A percentile compares a stretch with the other conserved stretches of the same genome.
Conservation (phyloP, 2,888 invertebrate genomes). For the Mamestra brassicae region DNA sequence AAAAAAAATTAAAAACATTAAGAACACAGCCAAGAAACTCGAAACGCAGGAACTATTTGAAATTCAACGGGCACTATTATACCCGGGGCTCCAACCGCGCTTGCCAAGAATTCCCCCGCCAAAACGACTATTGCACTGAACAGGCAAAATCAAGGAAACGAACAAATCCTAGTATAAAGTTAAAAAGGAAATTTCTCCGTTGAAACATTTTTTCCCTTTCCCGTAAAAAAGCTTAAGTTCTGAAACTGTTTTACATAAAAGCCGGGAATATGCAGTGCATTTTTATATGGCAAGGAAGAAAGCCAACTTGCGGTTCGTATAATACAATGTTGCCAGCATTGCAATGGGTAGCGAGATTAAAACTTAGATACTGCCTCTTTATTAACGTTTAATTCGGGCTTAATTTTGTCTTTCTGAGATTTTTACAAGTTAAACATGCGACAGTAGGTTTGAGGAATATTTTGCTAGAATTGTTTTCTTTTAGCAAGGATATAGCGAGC, state of each 20-base stretch:
- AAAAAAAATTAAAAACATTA: conserved; percentile 56
- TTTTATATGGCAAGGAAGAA: conserved; percentile 64
- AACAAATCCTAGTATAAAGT: conserved; percentile 66
- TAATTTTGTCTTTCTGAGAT: conserved; percentile 48
- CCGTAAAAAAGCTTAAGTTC: conserved; percentile 71
- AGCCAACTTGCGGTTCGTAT: conserved; percentile 51
- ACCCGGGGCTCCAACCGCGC: conserved; percentile 52
- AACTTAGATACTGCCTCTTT: conserved; percentile 60
- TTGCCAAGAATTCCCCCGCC: conserved; percentile 56
- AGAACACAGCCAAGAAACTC: conserved; percentile 53
- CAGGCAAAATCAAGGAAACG: conserved; percentile 64
- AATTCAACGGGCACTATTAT: conserved; percentile 63
- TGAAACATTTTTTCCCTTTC: conserved; percentile 64
- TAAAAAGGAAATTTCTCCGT: conserved; percentile 65
- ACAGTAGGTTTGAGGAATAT: conserved; percentile 1
- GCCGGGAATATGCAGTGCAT: conserved; percentile 70
- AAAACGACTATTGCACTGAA: conserved; percentile 61
- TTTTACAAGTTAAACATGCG: conserved; percentile 19
- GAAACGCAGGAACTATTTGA: conserved; percentile 55
- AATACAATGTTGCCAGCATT: conserved; percentile 60
- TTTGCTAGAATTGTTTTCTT: neutral
- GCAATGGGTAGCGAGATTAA: conserved; percentile 57
- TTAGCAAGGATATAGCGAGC: neutral
- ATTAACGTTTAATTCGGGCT: conserved; percentile 44
- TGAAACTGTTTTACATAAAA: conserved; percentile 74